Conservation (phyloP, 2,113 vertebrate genomes). For the Podarcis muralis region DNA sequence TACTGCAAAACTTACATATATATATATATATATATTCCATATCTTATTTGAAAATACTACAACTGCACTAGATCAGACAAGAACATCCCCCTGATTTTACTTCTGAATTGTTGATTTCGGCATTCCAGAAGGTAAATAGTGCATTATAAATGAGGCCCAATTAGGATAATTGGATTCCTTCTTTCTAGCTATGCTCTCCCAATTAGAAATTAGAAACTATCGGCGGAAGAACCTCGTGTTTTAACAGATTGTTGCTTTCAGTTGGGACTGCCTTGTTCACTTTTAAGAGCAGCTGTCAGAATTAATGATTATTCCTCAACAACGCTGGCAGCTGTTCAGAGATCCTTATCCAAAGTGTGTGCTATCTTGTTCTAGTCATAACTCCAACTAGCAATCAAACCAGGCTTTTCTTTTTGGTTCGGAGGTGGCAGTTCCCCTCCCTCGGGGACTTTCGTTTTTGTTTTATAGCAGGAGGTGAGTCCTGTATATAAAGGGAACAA, state of each 20-base stretch:
- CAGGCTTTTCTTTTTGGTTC: not conserved
- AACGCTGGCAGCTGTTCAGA: rapidly evolving
- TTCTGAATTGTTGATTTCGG: not conserved
- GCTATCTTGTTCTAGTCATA: not conserved
- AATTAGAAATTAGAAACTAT: not conserved
- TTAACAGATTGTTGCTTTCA: not conserved
- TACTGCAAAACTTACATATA: not conserved
- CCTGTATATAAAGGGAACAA: not conserved
- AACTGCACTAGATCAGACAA: not conserved
- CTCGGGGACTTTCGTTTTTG: not conserved
- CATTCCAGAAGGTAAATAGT: not conserved
- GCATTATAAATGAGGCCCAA: not conserved
- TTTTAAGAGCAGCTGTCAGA: not conserved
- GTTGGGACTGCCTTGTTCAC: not conserved
- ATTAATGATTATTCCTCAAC: not conserved
- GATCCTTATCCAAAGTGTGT: not conserved
- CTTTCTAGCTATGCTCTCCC: not conserved
- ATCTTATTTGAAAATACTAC: not conserved
- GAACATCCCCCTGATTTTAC: not conserved
- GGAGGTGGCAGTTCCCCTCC: too few species aligned
- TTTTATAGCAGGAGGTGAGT: not conserved
- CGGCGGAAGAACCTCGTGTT: rapidly evolving
- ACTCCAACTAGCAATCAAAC: rapidly evolving
- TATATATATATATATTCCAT: too few species aligned
- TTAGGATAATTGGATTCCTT: not conserved